Percentiles rank a stretch among this genome's conserved stretches.
phyloP scores from a whole-genome alignment of 2,797 vertebrate species.

The Thaleichthys pacificus region DNA sequence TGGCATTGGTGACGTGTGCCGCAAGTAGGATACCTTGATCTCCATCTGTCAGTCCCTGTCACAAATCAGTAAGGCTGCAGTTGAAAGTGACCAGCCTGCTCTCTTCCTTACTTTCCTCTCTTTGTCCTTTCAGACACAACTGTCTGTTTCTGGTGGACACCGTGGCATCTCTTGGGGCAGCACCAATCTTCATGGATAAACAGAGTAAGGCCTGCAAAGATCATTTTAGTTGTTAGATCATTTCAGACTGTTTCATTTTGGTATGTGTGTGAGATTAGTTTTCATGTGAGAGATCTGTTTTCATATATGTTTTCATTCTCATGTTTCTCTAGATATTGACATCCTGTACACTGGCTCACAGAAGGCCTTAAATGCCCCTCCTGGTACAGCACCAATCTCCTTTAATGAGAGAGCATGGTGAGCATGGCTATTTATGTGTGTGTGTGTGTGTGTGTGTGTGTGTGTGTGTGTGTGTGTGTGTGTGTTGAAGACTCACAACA shows the following conservation, averaged over 20 bases:
- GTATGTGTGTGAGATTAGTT: background rate
- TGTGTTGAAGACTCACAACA: too few species aligned
- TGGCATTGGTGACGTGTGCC: slow-evolving; percentile 87
- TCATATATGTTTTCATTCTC: background rate
- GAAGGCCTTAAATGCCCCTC: slow-evolving; percentile 90
- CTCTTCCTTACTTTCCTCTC: background rate
- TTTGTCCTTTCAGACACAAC: slow-evolving; percentile 74
- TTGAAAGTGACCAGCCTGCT: background rate
- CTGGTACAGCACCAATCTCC: slow-evolving; percentile 89
- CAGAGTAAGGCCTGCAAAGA: slow-evolving; percentile 78
- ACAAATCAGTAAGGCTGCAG: background rate
- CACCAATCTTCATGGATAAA: slow-evolving; percentile 92
- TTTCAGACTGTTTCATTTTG: background rate
- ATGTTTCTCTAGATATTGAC: slow-evolving; percentile 81
- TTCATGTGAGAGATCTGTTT: background rate
- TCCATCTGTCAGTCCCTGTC: background rate
- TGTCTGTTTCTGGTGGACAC: slow-evolving; percentile 92
- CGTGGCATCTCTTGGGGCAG: slow-evolving; percentile 89
- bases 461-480: background rate
- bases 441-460: slow-evolving; percentile 19
- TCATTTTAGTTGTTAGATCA: background rate
- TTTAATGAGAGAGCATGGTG: slow-evolving; percentile 93
- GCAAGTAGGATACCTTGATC: slow-evolving; percentile 74
- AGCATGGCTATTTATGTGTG: slow-evolving; percentile 29
- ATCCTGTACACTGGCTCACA: slow-evolving; percentile 91